Evolutionary conservation across 2,113 vertebrate genomes (phyloP).

Genomic region (Dipodomys stephensi): DNA sequence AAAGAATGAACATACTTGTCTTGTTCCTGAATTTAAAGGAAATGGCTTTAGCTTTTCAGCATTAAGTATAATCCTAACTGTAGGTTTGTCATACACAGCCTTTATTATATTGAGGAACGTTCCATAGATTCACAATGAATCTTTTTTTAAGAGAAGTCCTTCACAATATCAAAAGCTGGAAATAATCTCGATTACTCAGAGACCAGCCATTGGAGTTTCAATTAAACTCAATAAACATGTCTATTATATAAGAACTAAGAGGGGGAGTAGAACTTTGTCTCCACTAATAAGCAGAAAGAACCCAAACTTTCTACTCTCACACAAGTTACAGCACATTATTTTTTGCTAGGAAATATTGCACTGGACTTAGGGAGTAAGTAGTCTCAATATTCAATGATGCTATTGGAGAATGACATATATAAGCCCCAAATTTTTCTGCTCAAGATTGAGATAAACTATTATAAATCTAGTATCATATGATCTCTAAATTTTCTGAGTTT

Average conservation of each 20-base stretch:
- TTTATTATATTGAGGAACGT: too few relatives aligned
- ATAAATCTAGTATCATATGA: neutral
- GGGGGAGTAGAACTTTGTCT: neutral
- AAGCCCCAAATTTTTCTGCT: constrained; percentile 8
- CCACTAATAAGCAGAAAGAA: neutral
- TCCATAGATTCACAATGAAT: neutral
- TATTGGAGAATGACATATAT: neutral
- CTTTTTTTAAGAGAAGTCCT: neutral
- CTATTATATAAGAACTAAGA: neutral
- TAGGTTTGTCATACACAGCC: too few relatives aligned
- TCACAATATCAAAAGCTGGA: neutral
- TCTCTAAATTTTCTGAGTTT: neutral
- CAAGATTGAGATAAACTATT: neutral
- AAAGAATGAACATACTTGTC: too few relatives aligned
- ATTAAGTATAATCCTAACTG: too few relatives aligned
- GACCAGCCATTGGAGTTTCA: neutral
- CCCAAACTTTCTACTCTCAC: neutral
- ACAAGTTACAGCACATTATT: neutral
- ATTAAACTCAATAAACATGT: neutral
- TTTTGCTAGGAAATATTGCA: neutral
- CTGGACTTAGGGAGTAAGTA: neutral
- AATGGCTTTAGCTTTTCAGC: too few relatives aligned
- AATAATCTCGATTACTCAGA: neutral
- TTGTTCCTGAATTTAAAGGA: too few relatives aligned
- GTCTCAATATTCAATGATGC: neutral